Evolutionary conservation across 35 echinoderm and acorn worm genomes (phyloP), one percentile per base, ranked within the genome.

Genomic region (Holothuria glaberrima): DNA sequence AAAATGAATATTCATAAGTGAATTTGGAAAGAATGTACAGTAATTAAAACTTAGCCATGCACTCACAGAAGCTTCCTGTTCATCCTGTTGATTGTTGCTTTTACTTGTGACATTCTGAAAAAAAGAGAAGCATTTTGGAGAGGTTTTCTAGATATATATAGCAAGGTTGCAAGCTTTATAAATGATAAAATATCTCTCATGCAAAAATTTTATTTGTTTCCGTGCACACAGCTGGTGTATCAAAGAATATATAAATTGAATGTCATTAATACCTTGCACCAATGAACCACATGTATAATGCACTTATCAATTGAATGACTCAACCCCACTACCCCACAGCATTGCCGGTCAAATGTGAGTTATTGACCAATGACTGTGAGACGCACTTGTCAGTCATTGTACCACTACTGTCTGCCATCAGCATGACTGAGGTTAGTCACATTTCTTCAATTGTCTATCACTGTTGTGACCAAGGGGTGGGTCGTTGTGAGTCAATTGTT

Each of bases 61-160:
- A 74, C 71, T 74, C 32, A 74, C 71, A 36, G 71, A 74, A 32
- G 71, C 71, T 41, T 74, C 71, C 18, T 74, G 71, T 74, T 74
- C 71, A 41, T 74, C 71, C 33, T 30, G 28, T 20, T 74, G 71
- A 36, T 27, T 27, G 25, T 5, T 20, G 16, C 16, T 36, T 31
- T 31, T 27, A 69, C 25, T 32, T 74, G 12, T 74, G 13, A 22
- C 71, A 74, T 31, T 74, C 71, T 74, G 32, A 35, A 13, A 36
- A 74, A 74, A 74, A 73, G 70, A 54, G 50, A 54, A 54, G 50
- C 50, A 32, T 35, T 32, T 18, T 17, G 38, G 32, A 9, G 9
- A 30, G 24, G 41, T 19, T n/a, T 75, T 75, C 17, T 34, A 6
- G 5, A n/a, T 20, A 18, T 21, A 69, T 31, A 18, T 12, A 19